phyloP scores from a whole-genome alignment of 2,797 vertebrate species.

The Scarus forsteni region DNA sequence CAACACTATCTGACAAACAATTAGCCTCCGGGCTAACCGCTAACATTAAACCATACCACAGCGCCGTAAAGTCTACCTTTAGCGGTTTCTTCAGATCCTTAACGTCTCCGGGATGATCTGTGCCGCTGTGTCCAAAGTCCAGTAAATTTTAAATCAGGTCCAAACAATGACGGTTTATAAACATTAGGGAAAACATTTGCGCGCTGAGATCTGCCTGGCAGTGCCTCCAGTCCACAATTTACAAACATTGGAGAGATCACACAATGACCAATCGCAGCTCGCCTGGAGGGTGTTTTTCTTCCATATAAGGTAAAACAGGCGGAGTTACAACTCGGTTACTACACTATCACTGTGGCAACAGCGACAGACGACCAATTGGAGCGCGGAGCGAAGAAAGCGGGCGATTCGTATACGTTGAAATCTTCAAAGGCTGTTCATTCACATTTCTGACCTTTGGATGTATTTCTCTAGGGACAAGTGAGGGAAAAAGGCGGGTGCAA shows the following conservation, averaged over 20 bases:
- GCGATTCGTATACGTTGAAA: constrained; percentile 82
- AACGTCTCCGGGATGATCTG: constrained; percentile 41
- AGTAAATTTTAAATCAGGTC: constrained; percentile 72
- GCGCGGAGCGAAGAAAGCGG: constrained; percentile 78
- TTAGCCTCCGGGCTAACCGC: constrained; percentile 73
- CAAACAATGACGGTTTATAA: constrained; percentile 60
- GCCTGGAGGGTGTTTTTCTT: constrained; percentile 49
- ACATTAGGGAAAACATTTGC: constrained; percentile 81
- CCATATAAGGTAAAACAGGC: constrained; percentile 77
- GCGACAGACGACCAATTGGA: constrained; percentile 74
- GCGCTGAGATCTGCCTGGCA: constrained; percentile 81
- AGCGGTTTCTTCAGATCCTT: constrained; percentile 43
- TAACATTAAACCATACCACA: constrained; percentile 27
- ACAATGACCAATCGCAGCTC: constrained; percentile 77
- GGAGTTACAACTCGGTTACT: constrained; percentile 74
- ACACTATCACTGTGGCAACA: constrained; percentile 83
- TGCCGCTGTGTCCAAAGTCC: constrained; percentile 23
- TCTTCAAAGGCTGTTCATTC: constrained; percentile 79
- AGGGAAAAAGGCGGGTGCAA: constrained; percentile 76
- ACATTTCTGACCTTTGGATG: constrained; percentile 64
- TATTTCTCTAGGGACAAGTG: constrained; percentile 42
- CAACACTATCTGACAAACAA: constrained; percentile 16
- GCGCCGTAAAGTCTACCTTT: constrained; percentile 43
- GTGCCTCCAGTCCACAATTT: constrained; percentile 70
- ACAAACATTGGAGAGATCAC: constrained; percentile 77